These are phyloP conservation scores for Hemichromis elongatus DNA, from an alignment of 2,113 vertebrate genomes.

Conservation along the genomic window DNA sequence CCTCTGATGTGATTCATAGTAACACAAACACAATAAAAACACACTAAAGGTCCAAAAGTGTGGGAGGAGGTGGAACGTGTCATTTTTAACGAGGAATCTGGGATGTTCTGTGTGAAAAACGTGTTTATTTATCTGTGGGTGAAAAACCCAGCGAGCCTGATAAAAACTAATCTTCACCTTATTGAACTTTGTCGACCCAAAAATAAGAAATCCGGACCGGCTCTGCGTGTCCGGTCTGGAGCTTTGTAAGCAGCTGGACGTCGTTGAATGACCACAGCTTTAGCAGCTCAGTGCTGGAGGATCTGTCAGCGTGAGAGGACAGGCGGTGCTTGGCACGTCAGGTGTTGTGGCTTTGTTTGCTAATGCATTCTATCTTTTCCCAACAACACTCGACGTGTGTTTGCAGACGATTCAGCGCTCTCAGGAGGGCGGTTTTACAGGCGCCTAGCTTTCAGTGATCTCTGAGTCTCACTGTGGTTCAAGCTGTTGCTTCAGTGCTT, in stretches of 20 bases:
- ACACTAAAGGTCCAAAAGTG: neutral
- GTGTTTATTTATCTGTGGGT: neutral
- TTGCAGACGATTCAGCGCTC: neutral
- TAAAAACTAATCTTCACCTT: neutral
- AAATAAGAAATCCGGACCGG: neutral
- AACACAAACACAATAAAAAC: neutral
- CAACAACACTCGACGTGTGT: neutral
- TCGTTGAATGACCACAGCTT: neutral
- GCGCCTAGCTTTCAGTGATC: neutral
- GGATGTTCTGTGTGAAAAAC: neutral
- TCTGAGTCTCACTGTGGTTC: neutral
- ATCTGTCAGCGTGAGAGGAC: neutral
- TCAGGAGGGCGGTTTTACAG: neutral
- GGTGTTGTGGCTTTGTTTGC: neutral
- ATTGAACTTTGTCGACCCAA: neutral
- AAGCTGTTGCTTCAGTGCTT: neutral
- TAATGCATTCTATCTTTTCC: neutral
- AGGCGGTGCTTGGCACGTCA: neutral
- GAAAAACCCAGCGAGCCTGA: neutral
- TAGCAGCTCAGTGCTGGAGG: conserved; percentile 11
- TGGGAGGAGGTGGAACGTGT: neutral
- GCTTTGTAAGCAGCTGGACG: neutral
- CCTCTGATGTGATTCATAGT: neutral
- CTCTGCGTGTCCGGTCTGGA: neutral
- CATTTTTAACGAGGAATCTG: neutral